These are phyloP conservation scores for Genyomyrus donnyi DNA, from an alignment of 2,113 vertebrate genomes.

Conservation along the genomic window DNA sequence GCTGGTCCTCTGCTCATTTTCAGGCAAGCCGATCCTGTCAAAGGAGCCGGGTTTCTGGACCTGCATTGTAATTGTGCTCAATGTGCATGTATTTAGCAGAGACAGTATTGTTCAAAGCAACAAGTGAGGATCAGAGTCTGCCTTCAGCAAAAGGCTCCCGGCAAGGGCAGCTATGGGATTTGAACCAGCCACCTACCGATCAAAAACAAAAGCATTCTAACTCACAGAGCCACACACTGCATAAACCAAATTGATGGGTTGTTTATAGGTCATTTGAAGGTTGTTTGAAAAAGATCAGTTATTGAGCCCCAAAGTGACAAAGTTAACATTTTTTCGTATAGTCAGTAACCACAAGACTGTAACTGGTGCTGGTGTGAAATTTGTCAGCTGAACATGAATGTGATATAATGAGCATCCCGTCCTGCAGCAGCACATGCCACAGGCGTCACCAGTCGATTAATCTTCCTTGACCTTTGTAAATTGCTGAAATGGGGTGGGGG, in stretches of 20 bases:
- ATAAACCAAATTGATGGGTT: neutral
- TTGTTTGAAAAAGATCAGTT: neutral
- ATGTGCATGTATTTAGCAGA: neutral
- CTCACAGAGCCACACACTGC: neutral
- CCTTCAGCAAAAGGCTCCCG: neutral
- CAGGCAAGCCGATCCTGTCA: neutral
- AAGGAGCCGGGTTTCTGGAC: neutral
- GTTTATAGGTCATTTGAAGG: neutral
- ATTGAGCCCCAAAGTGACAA: neutral
- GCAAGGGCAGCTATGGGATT: neutral
- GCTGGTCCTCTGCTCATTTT: neutral
- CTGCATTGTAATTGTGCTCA: neutral
- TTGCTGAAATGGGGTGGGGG: neutral
- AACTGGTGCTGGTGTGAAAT: neutral
- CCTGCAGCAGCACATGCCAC: neutral
- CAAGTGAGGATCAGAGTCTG: neutral
- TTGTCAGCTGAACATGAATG: neutral
- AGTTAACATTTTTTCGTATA: neutral
- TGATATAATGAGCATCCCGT: neutral
- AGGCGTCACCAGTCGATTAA: neutral
- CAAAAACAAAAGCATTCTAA: neutral
- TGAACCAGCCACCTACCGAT: neutral
- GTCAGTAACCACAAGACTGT: neutral
- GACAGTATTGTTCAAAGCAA: neutral
- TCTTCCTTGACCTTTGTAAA: neutral